Percentiles rank a stretch among this genome's conserved stretches.
Evolutionary conservation across 23 tunicate species (phyloP).

Genomic region (Phallusia fumigata): DNA sequence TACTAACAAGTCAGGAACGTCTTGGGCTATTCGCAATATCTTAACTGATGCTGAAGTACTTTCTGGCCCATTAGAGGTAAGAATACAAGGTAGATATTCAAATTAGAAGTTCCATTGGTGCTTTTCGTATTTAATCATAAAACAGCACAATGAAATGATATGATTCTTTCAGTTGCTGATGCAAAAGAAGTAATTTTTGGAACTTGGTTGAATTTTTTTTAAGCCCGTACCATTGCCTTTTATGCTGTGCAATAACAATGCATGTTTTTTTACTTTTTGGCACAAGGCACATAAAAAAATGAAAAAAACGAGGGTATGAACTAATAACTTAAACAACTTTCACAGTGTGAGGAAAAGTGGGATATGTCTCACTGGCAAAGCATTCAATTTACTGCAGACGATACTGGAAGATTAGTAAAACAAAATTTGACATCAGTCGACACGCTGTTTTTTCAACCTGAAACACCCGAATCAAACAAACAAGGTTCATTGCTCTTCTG

Average conservation of each 20-base stretch:
- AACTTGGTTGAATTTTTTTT: no score
- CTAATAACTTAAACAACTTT: neutral
- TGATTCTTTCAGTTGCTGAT: neutral
- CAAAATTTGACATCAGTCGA: slow-evolving; percentile 43
- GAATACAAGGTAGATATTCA: neutral
- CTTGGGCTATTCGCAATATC: slow-evolving; percentile 54
- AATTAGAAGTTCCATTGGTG: neutral
- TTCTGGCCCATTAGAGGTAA: slow-evolving; percentile 43
- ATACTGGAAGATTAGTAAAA: slow-evolving; percentile 52
- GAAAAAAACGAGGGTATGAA: no score
- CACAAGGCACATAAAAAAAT: no score
- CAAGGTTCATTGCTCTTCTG: no score
- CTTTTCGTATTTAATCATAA: no score
- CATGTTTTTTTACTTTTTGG: no score
- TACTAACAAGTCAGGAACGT: slow-evolving; percentile 45
- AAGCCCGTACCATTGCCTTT: no score
- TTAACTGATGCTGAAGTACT: slow-evolving; percentile 31
- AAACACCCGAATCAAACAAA: neutral
- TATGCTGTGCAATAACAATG: no score
- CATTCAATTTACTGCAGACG: slow-evolving; percentile 53
- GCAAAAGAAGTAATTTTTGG: neutral
- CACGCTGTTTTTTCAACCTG: neutral
- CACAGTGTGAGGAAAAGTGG: slow-evolving; percentile 64
- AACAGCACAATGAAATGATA: neutral
- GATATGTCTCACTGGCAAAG: slow-evolving; percentile 62